phyloP scores from a whole-genome alignment of 2,797 vertebrate species.

The Pipistrellus pygmaeus region DNA sequence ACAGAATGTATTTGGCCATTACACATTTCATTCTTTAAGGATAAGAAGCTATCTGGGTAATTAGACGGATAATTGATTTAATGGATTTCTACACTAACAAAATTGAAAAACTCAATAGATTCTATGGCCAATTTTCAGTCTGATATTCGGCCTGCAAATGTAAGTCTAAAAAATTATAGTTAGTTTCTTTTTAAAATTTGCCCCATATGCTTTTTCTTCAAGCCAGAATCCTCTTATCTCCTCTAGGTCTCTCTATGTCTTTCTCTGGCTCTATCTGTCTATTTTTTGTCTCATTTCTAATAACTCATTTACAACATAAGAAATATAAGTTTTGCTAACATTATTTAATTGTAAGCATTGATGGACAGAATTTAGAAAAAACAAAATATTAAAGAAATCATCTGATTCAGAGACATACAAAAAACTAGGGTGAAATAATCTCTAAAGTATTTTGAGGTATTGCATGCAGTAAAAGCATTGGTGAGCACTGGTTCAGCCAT shows the following conservation, averaged over 20 bases:
- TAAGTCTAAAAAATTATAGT: background rate
- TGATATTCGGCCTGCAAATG: background rate
- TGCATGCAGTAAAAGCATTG: background rate
- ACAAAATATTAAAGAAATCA: background rate
- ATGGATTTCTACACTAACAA: conserved; percentile 48
- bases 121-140: background rate
- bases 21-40: conserved; percentile 52
- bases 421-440: background rate
- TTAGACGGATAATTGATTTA: conserved; percentile 61
- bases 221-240: background rate
- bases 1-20: conserved; percentile 46
- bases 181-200: background rate
- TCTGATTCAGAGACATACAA: background rate
- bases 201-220: background rate
- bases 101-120: conserved; percentile 39
- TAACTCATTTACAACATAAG: background rate
- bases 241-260: background rate
- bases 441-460: background rate
- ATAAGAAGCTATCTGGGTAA: conserved; percentile 48
- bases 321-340: background rate
- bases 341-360: background rate
- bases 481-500: background rate
- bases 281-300: background rate
- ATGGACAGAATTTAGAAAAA: conserved; percentile 13
- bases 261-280: background rate